Base-by-base conservation (phyloP, 2,113 vertebrate genomes). In the Puffinus mauretanicus region DNA sequence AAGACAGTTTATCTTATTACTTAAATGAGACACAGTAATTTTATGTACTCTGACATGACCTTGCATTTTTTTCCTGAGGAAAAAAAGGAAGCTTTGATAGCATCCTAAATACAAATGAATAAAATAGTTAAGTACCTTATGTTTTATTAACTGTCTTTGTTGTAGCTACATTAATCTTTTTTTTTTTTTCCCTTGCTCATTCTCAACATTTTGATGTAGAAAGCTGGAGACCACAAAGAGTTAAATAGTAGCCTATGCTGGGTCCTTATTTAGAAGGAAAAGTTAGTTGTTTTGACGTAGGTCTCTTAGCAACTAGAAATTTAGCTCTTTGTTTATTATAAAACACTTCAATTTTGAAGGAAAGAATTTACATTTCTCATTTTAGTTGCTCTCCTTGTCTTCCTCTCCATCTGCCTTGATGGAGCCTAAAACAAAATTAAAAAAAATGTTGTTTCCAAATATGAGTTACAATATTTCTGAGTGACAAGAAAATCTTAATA, bases 241-340 rank as follows among this genome's bases (percentile, higher is more conserved):
- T 98, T 98, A 98, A 98, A 97, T 81, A 85, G 66, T 94, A 97
- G 82, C 79, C 95, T 96, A 88, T 87, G 73, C 70, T 84, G 57
- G 26, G 29, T 95, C 88, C 95, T 94, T 96, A 94, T 94, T 97
- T 96, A 97, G 82, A 95, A 96, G 86, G 86, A 96, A 92, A 95
- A 97, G 67, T 93, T 94, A 84, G 94, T 72, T 97, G 86, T 84
- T 97, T 96, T 97, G 96, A 97, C 86, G 90, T 73, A 97, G 88
- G 96, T 98, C 92, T 98, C 98, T 97, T 97, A 98, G 97, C 97
- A 98, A 98, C 97, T 98, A 96, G 92, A 97, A 97, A 98, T 96
- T 78, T 94, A 97, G 95, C 81, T 92, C 95, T 95, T 87, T 97
- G 96, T 97, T 97, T 98, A 94, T 97, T 97, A 88, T 93, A 93